Conservation (phyloP, 2,888 invertebrate genomes). For the Disparrhopalites patrizii region DNA sequence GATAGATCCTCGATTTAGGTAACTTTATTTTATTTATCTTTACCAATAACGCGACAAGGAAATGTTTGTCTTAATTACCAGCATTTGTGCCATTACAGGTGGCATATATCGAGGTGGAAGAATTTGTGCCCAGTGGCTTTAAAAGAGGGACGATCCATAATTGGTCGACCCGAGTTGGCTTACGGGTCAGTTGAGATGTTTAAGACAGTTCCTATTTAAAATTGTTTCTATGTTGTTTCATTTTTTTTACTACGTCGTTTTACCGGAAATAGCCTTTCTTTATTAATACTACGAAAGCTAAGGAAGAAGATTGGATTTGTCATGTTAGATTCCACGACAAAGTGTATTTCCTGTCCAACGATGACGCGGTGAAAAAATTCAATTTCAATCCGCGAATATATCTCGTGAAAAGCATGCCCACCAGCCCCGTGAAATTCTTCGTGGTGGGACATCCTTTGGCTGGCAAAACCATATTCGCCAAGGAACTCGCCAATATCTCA, state of each 20-base stretch:
- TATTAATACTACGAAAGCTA: too few relatives aligned
- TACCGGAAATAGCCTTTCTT: too few relatives aligned
- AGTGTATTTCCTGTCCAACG: constrained; percentile 59
- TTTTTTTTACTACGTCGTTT: neutral
- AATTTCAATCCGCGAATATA: constrained; percentile 62
- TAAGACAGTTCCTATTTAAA: neutral
- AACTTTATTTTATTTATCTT: neutral
- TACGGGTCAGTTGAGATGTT: constrained; percentile 49
- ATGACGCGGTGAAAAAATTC: constrained; percentile 57
- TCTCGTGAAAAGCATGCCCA: constrained; percentile 58
- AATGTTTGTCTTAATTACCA: neutral
- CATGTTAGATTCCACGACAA: constrained; percentile 61
- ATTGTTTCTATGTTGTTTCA: neutral
- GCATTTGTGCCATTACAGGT: constrained; percentile 50
- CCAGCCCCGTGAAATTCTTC: constrained; percentile 59
- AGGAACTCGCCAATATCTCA: constrained; percentile 54
- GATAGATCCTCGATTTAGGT: constrained; percentile 40
- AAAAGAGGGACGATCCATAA: constrained; percentile 55
- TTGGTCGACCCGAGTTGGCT: constrained; percentile 58
- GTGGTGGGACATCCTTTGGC: constrained; percentile 60
- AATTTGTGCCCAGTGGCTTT: constrained; percentile 64
- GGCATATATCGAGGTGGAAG: constrained; percentile 59
- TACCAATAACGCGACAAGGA: neutral
- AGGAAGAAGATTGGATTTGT: too few relatives aligned
- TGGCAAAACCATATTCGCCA: constrained; percentile 60